Base-by-base conservation (phyloP, 1,140 invertebrate genomes). In the Hypothenemus hampei region DNA sequence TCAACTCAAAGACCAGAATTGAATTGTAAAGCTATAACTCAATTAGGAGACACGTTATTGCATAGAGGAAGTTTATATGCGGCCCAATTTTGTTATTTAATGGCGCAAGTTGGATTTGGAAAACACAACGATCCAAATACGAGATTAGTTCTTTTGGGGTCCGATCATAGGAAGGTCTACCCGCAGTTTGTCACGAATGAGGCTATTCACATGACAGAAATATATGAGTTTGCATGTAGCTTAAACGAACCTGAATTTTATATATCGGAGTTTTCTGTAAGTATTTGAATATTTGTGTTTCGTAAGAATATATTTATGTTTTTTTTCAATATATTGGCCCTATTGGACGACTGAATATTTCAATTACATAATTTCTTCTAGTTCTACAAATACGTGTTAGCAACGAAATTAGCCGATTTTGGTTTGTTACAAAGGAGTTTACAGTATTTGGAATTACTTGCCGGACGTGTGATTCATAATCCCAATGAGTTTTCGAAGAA, bases 1-100 rank as follows among this genome's bases (percentile, higher is more conserved):
- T 82, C 86, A 1, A 84, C 89, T 11, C 71, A 80, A 1, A 81
- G 83, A 60, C 81, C 85, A 3, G 89, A 94, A 57, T 75, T 92
- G 16, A 91, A 93, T 76, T 78, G 81, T 29, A 87, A 87, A 67
- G 84, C 89, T 11, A 90, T 97, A 47, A 83, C 85, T 11, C 85
- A 84, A 19, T 75, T 97, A 5, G 85, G 84, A 0, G 85, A 87
- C 67, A 83, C 83, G 2, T 71, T 88, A 1, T 70, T 74, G 49
- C 69, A 78, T 13, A 78, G 85, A 16, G 91, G 89, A 6, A 81
- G 83, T 69, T 78, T 92, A 19, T 84, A 87, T 72, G 93, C 89
- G 3, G 89, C 92, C 8, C 93, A 97, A 65, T 94, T 97, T 69
- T 96, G 92, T 70, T 96, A 96, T 74, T 73, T 98, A 51, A 84